These are phyloP conservation scores for Holothuria leucospilota DNA, from an alignment of 53 echinoderm and acorn worm genomes.

Conservation along the genomic window DNA sequence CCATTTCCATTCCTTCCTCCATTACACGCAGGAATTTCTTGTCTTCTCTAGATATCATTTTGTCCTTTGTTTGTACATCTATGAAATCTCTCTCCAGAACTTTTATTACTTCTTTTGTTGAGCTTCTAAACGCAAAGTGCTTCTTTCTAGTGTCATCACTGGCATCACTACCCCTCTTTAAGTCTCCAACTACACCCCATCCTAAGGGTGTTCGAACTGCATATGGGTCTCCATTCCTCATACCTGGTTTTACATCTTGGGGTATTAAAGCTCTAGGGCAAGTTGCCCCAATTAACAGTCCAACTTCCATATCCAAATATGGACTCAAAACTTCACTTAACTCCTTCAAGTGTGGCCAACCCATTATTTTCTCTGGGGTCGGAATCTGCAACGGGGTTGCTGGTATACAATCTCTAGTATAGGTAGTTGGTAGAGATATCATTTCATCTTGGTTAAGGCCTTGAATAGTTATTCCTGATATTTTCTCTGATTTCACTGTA, in stretches of 20 bases:
- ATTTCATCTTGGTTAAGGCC: conserved; percentile 12
- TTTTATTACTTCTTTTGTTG: conserved; percentile 32
- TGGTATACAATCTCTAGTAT: conserved; percentile 48
- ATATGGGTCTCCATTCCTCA: conserved; percentile 49
- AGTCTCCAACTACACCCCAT: conserved; percentile 67
- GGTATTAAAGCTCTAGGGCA: conserved; percentile 53
- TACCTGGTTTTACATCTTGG: conserved; percentile 51
- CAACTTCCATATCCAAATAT: conserved; percentile 30
- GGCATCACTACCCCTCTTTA: background rate
- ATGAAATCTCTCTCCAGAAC: conserved; percentile 59
- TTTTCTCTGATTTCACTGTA: conserved; percentile 19
- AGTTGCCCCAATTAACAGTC: conserved; percentile 60
- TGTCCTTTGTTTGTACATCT: conserved; percentile 5
- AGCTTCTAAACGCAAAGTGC: conserved; percentile 22
- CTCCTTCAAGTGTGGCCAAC: conserved; percentile 57
- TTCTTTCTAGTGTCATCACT: background rate
- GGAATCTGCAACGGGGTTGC: conserved; percentile 66
- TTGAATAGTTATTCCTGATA: background rate
- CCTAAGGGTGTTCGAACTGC: conserved; percentile 56
- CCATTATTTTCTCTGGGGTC: conserved; percentile 38
- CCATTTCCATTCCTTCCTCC: conserved; percentile 54
- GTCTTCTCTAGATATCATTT: conserved; percentile 51
- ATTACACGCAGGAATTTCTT: conserved; percentile 50
- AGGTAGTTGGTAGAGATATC: conserved; percentile 9
- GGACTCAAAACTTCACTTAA: conserved; percentile 52